These are phyloP conservation scores for Paraescarpia echinospica DNA, from an alignment of 1,140 invertebrate genomes.

Conservation along the genomic window DNA sequence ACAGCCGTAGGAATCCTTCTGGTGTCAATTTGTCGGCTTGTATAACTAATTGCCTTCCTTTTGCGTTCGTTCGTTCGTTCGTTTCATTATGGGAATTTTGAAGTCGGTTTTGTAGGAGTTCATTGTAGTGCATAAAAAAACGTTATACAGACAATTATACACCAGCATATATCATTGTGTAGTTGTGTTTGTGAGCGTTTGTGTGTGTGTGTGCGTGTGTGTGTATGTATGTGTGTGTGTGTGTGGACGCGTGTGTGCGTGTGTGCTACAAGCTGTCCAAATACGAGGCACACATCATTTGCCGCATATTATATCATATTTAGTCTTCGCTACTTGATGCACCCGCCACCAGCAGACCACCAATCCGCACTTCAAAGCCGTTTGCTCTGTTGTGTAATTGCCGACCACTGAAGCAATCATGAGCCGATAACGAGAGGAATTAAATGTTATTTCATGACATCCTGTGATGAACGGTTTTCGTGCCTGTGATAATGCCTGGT, in stretches of 20 bases:
- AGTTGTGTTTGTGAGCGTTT: background rate
- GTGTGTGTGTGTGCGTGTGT: background rate
- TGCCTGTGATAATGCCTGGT: background rate
- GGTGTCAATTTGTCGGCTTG: background rate
- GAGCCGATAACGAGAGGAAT: background rate
- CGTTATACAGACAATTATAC: no score
- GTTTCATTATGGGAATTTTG: no score
- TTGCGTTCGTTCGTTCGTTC: background rate
- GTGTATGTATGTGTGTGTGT: background rate
- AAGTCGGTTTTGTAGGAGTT: no score
- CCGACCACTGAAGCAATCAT: background rate
- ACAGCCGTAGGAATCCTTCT: background rate
- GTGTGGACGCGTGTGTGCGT: background rate
- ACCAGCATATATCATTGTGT: no score
- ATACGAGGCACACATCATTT: background rate
- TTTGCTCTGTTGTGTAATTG: background rate
- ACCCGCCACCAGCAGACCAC: background rate
- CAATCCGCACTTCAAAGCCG: background rate
- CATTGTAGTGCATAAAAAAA: no score
- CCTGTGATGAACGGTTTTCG: constrained; percentile 3
- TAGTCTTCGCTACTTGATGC: background rate
- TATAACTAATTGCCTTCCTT: background rate
- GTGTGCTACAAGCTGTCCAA: background rate
- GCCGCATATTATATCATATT: background rate
- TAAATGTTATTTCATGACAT: background rate